Evolutionary conservation across 2,888 invertebrate genomes (phyloP), one percentile per base, ranked within the genome.

Genomic region (Zeuzera pyrina): DNA sequence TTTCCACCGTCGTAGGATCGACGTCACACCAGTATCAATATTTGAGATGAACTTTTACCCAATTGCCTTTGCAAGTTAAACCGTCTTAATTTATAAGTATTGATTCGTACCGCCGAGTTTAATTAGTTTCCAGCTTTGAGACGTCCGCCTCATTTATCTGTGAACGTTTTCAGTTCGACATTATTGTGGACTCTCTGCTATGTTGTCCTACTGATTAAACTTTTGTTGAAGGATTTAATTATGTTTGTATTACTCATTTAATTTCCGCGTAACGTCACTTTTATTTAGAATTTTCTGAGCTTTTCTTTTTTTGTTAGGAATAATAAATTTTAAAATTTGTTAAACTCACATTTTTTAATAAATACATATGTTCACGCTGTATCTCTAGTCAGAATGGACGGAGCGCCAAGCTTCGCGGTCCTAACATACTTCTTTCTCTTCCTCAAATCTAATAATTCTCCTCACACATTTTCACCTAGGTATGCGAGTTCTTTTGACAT

Each of bases 1-100:
- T n/a, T n/a, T n/a, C n/a, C n/a, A n/a, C n/a, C n/a, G n/a, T n/a
- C 36, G 31, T 36, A 40, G 45, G 35, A 42, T 36, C 42, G 50
- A 47, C 57, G 59, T 59, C 58, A 57, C 54, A 44, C 50, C 54
- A 57, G 52, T 62, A 65, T 67, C 68, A 73, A 74, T 71, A 76
- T 76, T 74, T 65, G 57, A 62, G 57, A 61, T 61, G 57, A 72
- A 70, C 15, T 73, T 72, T 67, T 58, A 65, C 61, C 64, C 69
- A 72, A 76, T 77, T 76, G 72, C 72, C 73, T 74, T 59, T 56
- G 68, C 64, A 60, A 76, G 67, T 68, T 69, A 61, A 66, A 70
- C 60, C 63, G 59, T 73, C 72, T 73, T 73, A 70, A 76, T 77
- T 74, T 69, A 67, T 66, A 71, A 72, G 72, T 73, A 81, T 81